Evolutionary conservation across 2,888 invertebrate genomes (phyloP).

Genomic region (Xestia sexstrigata): DNA sequence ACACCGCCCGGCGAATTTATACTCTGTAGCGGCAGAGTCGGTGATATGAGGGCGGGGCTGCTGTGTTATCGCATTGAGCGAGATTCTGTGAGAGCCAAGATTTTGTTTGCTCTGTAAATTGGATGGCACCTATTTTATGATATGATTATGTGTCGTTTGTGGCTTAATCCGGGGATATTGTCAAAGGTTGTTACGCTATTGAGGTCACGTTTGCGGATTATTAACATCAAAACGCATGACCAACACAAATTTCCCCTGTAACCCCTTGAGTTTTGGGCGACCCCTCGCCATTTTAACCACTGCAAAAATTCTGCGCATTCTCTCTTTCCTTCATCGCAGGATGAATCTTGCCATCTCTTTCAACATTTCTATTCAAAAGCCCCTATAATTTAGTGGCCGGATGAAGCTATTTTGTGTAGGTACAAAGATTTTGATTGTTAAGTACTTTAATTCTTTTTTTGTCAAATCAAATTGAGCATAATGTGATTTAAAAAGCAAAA

Average conservation of each 20-base stretch:
- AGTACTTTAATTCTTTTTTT: constrained; percentile 55
- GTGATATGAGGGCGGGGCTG: constrained; percentile 49
- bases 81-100: constrained; percentile 24
- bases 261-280: constrained; percentile 2
- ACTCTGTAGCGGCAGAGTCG: constrained; percentile 50
- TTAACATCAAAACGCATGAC: background rate
- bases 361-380: constrained; percentile 47
- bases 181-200: constrained; percentile 11
- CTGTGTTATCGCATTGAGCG: constrained; percentile 7
- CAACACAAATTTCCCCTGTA: background rate
- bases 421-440: constrained; percentile 52
- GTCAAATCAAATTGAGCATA: constrained; percentile 48
- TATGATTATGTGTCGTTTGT: constrained; percentile 41
- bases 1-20: constrained; percentile 61
- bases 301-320: constrained; percentile 21
- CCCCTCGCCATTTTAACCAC: constrained; percentile 13
- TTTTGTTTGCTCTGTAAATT: constrained; percentile 65
- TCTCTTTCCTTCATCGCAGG: constrained; percentile 13
- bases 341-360: constrained; percentile 36
- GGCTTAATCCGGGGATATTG: constrained; percentile 33
- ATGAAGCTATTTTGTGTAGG: constrained; percentile 62
- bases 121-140: constrained; percentile 43
- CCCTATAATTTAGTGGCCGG: constrained; percentile 63
- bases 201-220: constrained; percentile 14
- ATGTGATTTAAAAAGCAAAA: constrained; percentile 35